Base-by-base conservation (phyloP, 2,888 invertebrate species). In the Hermaeophaga mercurialis region DNA sequence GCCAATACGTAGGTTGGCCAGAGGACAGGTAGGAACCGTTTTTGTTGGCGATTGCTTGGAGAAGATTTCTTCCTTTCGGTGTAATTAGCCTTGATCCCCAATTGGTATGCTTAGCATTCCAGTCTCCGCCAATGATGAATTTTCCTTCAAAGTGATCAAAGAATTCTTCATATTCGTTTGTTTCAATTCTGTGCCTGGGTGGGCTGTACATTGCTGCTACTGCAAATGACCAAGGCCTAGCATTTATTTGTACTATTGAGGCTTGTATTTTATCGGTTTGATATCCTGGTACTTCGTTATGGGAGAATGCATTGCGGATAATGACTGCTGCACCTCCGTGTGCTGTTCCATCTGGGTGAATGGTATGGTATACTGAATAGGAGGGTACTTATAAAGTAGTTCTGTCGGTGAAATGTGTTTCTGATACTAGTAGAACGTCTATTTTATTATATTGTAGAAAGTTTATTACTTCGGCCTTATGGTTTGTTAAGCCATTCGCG, bases 401-500 rank as follows among this genome's bases (percentile, higher is more conserved):
- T 54, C 64, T 36, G 24, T 61, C 62, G 1, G 64, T 64, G 46
- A 65, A 62, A 41, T 66, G 66, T 17, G 64, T 67, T 39, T 64
- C 57, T 36, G 62, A 53, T 11, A 62, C 52, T 31, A 62, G 52
- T 14, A 55, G 52, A 28, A 64, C 55, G 48, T 66, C 63, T 43
- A 64, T 63, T 22, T 63, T 62, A 54, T 63, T 34, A 47, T 56
- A 48, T 43, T 44, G 58, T 48, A 48, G 11, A 43, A 61, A 28
- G 33, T 15, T 36, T 54, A 56, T 56, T 34, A 64, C 41, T 53
- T 64, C 62, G 14, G 61, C 50, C 28, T 61, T 54, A 53, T 62
- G 63, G 41, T 62, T 55, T 45, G 62, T 36, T 8, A 64, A 48
- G 19, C 61, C 62, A 46, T 64, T 65, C 54, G 47, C 34, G 22